Conservation (phyloP, 1,140 invertebrate genomes). For the Carcinoscorpius rotundicauda region DNA sequence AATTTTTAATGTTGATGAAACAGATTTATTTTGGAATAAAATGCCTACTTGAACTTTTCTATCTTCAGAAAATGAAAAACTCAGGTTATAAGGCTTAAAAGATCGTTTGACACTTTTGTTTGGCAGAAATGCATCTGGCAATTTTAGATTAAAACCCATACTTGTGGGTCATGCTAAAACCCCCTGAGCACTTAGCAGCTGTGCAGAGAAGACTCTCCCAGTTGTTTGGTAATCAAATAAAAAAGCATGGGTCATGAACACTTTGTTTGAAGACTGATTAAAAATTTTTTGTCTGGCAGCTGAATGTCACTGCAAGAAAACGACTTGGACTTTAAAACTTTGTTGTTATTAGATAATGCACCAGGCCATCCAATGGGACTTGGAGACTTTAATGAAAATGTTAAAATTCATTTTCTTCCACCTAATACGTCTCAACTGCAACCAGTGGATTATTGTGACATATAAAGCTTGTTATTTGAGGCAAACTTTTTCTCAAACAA, state of each 20-base stretch:
- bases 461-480: slow-evolving; percentile 17
- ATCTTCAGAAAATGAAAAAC: background rate
- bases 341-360: slow-evolving; percentile 16
- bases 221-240: slow-evolving; percentile 11
- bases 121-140: background rate
- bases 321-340: slow-evolving; percentile 13
- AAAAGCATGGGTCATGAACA: slow-evolving; percentile 13
- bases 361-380: slow-evolving; percentile 11
- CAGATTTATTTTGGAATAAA: background rate
- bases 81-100: slow-evolving; percentile 8
- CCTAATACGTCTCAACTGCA: slow-evolving; percentile 11
- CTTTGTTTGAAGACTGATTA: slow-evolving; percentile 19
- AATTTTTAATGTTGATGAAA: slow-evolving; percentile 19
- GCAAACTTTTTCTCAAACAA: slow-evolving; percentile 4
- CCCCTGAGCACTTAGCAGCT: slow-evolving; percentile 8
- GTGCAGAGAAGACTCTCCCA: slow-evolving; percentile 2
- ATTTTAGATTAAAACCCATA: slow-evolving; percentile 11
- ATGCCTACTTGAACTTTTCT: slow-evolving; percentile 9
- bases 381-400: slow-evolving; percentile 11
- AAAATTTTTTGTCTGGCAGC: slow-evolving; percentile 11
- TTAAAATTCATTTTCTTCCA: slow-evolving; percentile 14
- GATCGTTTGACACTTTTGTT: slow-evolving; percentile 5
- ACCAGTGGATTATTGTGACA: slow-evolving; percentile 14
- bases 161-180: slow-evolving; percentile 7
- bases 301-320: slow-evolving; percentile 8